These are phyloP conservation scores for Anser cygnoides DNA, from an alignment of 2,113 vertebrate genomes.

Conservation along the genomic window DNA sequence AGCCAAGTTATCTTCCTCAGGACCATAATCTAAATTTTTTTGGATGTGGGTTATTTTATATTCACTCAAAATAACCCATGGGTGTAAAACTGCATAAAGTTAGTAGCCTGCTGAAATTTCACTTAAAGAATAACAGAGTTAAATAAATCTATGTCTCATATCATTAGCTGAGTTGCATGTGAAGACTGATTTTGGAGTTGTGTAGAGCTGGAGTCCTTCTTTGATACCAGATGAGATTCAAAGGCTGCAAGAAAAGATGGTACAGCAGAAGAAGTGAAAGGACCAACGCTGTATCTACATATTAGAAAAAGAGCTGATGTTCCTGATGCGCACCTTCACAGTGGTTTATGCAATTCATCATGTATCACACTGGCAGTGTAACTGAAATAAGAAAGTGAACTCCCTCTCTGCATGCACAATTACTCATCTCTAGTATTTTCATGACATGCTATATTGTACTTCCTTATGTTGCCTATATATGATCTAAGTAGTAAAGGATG, in stretches of 20 bases:
- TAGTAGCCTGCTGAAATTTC: background rate
- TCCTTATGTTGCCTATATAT: background rate
- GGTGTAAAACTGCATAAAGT: background rate
- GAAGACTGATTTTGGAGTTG: background rate
- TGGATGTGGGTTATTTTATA: background rate
- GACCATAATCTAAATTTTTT: background rate
- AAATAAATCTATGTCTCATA: background rate
- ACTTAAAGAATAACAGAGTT: background rate
- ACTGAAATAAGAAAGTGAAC: background rate
- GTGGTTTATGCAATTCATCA: background rate
- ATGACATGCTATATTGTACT: background rate
- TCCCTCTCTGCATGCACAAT: background rate
- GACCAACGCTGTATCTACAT: background rate
- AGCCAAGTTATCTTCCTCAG: background rate
- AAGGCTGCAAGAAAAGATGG: background rate
- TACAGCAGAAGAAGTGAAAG: background rate
- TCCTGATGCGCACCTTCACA: background rate
- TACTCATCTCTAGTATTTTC: background rate
- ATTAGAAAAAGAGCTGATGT: background rate
- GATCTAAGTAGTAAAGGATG: background rate
- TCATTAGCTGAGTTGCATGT: background rate
- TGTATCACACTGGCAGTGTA: background rate
- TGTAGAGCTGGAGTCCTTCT: background rate
- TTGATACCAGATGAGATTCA: background rate
- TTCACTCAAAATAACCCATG: background rate